phyloP scores from a whole-genome alignment of 1,140 invertebrate species.

The Calephelis virginiensis region DNA sequence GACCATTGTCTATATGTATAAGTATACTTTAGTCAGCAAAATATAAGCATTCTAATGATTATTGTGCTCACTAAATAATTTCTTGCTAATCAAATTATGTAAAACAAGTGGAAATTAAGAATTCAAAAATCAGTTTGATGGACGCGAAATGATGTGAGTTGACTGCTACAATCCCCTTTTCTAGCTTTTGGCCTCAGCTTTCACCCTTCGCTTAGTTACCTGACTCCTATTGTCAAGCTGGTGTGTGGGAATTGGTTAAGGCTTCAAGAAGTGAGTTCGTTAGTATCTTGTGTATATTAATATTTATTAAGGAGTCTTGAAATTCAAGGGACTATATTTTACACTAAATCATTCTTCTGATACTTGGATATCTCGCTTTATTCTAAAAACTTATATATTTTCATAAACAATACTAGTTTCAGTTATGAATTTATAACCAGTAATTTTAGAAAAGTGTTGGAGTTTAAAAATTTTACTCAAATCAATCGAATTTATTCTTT shows the following conservation, averaged over 20 bases:
- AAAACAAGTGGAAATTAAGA: too few species aligned
- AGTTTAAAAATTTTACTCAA: neutral
- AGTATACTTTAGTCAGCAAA: too few species aligned
- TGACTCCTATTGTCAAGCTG: constrained; percentile 11
- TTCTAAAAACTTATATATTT: too few species aligned
- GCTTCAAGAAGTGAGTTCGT: constrained; percentile 4
- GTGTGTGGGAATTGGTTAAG: constrained; percentile 3
- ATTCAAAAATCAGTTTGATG: too few species aligned
- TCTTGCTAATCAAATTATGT: too few species aligned
- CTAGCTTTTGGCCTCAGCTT: neutral
- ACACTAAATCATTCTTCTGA: neutral
- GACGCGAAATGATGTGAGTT: too few species aligned
- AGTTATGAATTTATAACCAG: too few species aligned
- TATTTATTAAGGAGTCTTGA: constrained; percentile 3
- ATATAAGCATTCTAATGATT: too few species aligned
- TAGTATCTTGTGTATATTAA: constrained; percentile 9
- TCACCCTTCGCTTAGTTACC: constrained; percentile 1
- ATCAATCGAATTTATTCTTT: constrained; percentile 13
- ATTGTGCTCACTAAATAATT: too few species aligned
- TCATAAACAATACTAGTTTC: too few species aligned
- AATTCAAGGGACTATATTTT: neutral
- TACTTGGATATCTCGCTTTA: neutral
- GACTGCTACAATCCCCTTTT: neutral
- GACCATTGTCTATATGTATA: too few species aligned
- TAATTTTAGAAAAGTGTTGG: too few species aligned